Percentiles rank a stretch among this genome's conserved stretches.
Evolutionary conservation across 2,888 invertebrate species (phyloP).

Genomic region (Panzeria rudis): DNA sequence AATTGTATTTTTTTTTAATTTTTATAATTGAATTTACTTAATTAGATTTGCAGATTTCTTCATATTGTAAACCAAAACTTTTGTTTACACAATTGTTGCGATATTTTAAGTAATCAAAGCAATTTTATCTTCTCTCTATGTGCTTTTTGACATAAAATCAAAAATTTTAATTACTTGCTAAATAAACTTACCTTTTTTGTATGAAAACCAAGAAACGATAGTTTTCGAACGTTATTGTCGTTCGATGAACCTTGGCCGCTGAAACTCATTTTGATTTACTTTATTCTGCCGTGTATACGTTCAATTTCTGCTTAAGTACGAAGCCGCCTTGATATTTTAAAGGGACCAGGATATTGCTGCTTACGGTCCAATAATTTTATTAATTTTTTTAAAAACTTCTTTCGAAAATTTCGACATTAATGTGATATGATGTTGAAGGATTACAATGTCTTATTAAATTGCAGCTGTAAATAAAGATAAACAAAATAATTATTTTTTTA

Average conservation of each 20-base stretch:
- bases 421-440: constrained; percentile 63
- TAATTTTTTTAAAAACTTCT: constrained; percentile 74
- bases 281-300: background rate
- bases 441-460: background rate
- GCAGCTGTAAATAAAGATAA: constrained; percentile 73
- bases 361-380: constrained; percentile 69
- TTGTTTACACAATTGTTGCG: too few species aligned
- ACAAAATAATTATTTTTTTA: constrained; percentile 53
- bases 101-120: too few species aligned
- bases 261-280: constrained; percentile 76
- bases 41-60: too few species aligned
- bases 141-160: too few species aligned
- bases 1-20: too few species aligned
- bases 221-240: constrained; percentile 87
- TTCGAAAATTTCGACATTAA: constrained; percentile 80
- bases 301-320: constrained; percentile 6
- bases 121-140: too few species aligned
- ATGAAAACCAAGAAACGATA: constrained; percentile 90
- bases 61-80: too few species aligned
- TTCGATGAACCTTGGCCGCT: constrained; percentile 80
- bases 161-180: background rate
- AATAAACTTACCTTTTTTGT: constrained; percentile 84
- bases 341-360: constrained; percentile 21
- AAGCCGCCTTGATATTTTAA: background rate
- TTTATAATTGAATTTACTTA: too few species aligned